Percentiles rank a stretch among this genome's conserved stretches.
Conservation (phyloP, 2,797 vertebrate genomes). For the Cottoperca gobio region DNA sequence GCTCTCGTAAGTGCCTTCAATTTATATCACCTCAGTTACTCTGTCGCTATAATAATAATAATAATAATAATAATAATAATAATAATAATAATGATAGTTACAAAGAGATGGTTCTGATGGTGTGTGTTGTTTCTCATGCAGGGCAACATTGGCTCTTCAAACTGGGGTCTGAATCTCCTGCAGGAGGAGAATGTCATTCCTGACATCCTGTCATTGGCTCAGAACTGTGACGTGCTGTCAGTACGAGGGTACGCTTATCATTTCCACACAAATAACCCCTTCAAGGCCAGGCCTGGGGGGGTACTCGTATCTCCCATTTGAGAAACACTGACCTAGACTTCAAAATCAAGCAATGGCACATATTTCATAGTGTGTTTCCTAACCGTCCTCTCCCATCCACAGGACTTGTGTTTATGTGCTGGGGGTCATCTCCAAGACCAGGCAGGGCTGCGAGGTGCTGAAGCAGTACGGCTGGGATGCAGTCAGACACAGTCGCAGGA, state of each 20-base stretch:
- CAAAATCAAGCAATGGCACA: background rate
- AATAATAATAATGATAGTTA: no score
- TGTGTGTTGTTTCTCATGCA: constrained; percentile 67
- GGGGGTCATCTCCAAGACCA: constrained; percentile 96
- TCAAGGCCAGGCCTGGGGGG: no score
- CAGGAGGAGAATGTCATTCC: constrained; percentile 98
- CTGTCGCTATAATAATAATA: background rate
- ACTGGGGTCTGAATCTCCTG: constrained; percentile 98
- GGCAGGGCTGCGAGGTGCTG: constrained; percentile 96
- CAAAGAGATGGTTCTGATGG: background rate
- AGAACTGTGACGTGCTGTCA: constrained; percentile 96
- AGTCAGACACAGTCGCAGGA: constrained; percentile 95
- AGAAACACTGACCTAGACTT: no score
- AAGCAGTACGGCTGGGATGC: constrained; percentile 96
- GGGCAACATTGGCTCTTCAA: constrained; percentile 98
- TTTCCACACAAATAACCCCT: background rate
- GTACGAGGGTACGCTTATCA: constrained; percentile 89
- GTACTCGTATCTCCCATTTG: no score
- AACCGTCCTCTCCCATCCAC: constrained; percentile 9
- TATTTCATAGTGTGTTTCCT: background rate
- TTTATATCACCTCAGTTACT: background rate
- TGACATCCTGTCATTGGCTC: constrained; percentile 93
- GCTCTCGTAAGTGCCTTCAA: constrained; percentile 89
- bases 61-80: no score
- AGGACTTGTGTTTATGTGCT: constrained; percentile 87